Evolutionary conservation across 1,140 invertebrate genomes (phyloP), one percentile per base, ranked within the genome.

Genomic region (Brachionus sp.): DNA sequence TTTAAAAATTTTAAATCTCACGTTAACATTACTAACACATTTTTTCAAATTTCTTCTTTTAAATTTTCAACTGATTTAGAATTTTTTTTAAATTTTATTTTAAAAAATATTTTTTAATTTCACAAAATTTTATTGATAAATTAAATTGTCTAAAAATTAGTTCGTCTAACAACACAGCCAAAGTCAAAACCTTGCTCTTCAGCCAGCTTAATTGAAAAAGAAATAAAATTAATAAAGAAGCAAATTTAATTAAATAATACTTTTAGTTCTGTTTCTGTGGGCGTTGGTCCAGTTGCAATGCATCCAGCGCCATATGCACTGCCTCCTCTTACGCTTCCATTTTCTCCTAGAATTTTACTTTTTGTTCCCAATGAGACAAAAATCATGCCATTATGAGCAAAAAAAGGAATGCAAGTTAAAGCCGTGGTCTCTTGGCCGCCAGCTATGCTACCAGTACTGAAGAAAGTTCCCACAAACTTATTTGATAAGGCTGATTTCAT

Each of bases 341-440:
- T 80, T 44, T 80, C 62, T 66, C 33, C 50, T 37, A 80, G 23
- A 37, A 39, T 66, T 62, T 57, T 66, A 66, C 23, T 37, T 50
- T 80, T 80, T 10, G 50, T 23, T 57, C 77, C 77, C 12, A 80
- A 13, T 25, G 50, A n/a, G 9, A 80, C 50, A 62, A 33, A 80
- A 80, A 80, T 80, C 50, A 80, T 62, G 6, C 77, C 77, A 19
- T 62, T 80, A 19, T 82, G 80, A 25, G 80, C 57, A 70, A 82
- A 82, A 82, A 82, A 82, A 25, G 80, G 80, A 16, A 82, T 66
- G 44, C 62, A 68, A 62, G 57, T 66, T 42, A 82, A 42, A 9
- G 80, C 66, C 23, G 80, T 82, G 0, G 57, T 46, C 42, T 82
- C 80, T 68, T 82, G 80, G 16, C 80, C 80, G 16, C 42, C 62